Conservation (phyloP, 2,888 invertebrate species). For the Geotrupes spiniger region DNA sequence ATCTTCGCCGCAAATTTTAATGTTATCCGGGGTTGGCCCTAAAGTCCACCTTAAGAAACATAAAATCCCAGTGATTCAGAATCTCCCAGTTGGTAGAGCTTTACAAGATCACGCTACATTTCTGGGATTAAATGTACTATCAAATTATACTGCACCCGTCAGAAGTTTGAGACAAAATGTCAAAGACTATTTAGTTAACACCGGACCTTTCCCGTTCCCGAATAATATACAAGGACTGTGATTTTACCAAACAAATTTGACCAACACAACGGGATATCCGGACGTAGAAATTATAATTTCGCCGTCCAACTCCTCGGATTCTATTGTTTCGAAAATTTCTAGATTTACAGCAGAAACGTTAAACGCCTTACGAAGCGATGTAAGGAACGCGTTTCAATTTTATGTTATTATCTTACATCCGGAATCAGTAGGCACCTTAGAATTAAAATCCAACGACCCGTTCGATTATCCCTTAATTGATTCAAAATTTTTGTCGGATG, state of each 20-base stretch:
- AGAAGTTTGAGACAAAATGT: slow-evolving; percentile 18
- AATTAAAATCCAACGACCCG: slow-evolving; percentile 57
- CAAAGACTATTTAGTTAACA: slow-evolving; percentile 25
- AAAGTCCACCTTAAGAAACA: slow-evolving; percentile 56
- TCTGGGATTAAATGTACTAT: slow-evolving; percentile 65
- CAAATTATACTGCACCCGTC: slow-evolving; percentile 49
- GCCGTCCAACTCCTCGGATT: slow-evolving; percentile 43
- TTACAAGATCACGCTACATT: slow-evolving; percentile 74
- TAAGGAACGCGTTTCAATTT: slow-evolving; percentile 55
- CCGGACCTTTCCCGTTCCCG: slow-evolving; percentile 29
- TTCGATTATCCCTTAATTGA: slow-evolving; percentile 63
- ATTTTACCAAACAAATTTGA: slow-evolving; percentile 26
- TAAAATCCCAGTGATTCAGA: slow-evolving; percentile 59
- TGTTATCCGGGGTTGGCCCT: slow-evolving; percentile 81
- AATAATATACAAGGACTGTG: slow-evolving; percentile 31
- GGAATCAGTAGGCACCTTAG: slow-evolving; percentile 51
- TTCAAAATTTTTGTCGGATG: slow-evolving; percentile 63
- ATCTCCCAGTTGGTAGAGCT: slow-evolving; percentile 73
- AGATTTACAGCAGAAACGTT: slow-evolving; percentile 32
- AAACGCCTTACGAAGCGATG: slow-evolving; percentile 45
- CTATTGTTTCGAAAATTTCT: slow-evolving; percentile 27
- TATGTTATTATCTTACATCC: slow-evolving; percentile 54
- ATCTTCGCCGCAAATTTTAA: slow-evolving; percentile 76
- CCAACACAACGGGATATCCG: slow-evolving; percentile 28
- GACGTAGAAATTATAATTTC: slow-evolving; percentile 44